Percentiles rank a stretch among this genome's conserved stretches.
These are phyloP conservation scores for Hofmannophila pseudospretella DNA, from an alignment of 2,888 invertebrate species.

Conservation along the genomic window DNA sequence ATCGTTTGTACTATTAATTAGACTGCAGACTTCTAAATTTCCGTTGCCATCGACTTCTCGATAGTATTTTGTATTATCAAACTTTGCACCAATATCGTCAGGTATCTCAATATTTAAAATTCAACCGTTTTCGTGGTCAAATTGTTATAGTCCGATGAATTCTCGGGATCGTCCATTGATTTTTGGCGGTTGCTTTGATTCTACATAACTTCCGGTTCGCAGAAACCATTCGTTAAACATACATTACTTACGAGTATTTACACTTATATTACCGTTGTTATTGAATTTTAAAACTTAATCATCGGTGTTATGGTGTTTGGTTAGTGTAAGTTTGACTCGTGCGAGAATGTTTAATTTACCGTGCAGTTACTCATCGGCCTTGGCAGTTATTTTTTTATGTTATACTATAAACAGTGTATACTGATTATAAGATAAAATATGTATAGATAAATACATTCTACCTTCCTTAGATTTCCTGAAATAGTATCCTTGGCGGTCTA, in stretches of 20 bases:
- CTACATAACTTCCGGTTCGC: conserved; percentile 28
- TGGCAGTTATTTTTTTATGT: conserved; percentile 1
- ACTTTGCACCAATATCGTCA: too few species aligned
- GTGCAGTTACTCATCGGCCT: conserved; percentile 3
- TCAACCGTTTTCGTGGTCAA: background rate
- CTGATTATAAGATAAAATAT: background rate
- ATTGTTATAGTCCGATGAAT: conserved; percentile 7
- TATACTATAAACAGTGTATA: conserved; percentile 3
- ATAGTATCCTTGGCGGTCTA: too few species aligned
- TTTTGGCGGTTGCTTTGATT: conserved; percentile 17
- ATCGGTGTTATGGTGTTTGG: background rate
- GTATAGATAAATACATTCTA: too few species aligned
- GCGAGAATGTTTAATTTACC: conserved; percentile 2
- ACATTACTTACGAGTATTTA: background rate
- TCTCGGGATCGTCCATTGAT: conserved; percentile 22
- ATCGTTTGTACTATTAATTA: too few species aligned
- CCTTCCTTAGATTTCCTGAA: too few species aligned
- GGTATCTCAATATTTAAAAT: too few species aligned
- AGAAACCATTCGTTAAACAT: conserved; percentile 13
- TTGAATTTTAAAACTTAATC: background rate
- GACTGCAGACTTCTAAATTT: too few species aligned
- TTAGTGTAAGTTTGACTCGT: background rate
- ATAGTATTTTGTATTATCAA: too few species aligned
- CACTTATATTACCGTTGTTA: background rate
- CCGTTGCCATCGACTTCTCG: too few species aligned